A percentile compares a stretch with the other conserved stretches of the same genome.
Evolutionary conservation across 1,140 invertebrate genomes (phyloP).

Genomic region (Tenebrio molitor): DNA sequence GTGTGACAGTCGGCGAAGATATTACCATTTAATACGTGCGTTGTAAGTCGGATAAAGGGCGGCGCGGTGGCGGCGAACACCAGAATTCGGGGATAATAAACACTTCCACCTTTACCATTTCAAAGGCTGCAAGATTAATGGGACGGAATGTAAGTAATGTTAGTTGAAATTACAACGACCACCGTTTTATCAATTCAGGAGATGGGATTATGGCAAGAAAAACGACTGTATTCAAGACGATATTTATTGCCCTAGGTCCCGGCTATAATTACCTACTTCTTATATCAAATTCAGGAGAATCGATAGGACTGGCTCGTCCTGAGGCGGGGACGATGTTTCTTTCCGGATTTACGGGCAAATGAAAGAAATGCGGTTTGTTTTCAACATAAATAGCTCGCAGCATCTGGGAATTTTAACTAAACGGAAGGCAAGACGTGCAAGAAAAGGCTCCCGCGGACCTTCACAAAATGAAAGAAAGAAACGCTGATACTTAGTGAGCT

Average conservation of each 20-base stretch:
- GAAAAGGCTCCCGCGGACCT: no score
- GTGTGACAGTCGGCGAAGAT: conserved; percentile 22
- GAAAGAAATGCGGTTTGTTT: no score
- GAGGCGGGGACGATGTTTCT: no score
- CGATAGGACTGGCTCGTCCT: background rate
- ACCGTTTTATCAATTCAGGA: conserved; percentile 30
- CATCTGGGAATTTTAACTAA: no score
- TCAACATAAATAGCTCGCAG: no score
- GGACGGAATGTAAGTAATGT: conserved; percentile 32
- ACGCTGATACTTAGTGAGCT: no score
- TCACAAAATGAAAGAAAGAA: no score
- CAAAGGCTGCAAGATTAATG: conserved; percentile 29
- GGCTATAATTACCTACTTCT: conserved; percentile 11
- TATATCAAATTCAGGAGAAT: conserved; percentile 2
- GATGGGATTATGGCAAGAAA: conserved; percentile 9
- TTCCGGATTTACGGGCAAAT: no score
- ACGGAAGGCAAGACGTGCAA: no score
- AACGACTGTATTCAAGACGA: conserved; percentile 13
- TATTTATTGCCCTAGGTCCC: conserved; percentile 22
- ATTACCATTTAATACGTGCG: conserved; percentile 39
- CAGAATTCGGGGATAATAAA: conserved; percentile 42
- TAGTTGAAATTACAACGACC: conserved; percentile 35
- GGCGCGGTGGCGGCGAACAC: background rate
- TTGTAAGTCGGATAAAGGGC: conserved; percentile 23
- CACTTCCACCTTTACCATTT: conserved; percentile 40